Conservation (phyloP, 2,797 vertebrate genomes). For the Melanotaenia pygmaea region DNA sequence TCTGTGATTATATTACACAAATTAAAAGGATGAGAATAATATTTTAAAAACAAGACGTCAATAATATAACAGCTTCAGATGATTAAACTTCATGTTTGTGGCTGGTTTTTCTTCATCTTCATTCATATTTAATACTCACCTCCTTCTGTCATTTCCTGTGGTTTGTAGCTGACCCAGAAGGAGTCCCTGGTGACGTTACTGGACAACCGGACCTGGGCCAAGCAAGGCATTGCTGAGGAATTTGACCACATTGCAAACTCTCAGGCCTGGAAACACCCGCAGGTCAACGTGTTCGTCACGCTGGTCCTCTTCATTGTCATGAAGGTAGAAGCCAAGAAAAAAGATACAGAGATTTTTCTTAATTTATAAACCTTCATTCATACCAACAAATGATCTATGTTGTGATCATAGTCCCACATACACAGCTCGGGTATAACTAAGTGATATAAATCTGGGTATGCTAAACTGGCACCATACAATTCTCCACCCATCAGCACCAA, state of each 20-base stretch:
- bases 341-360: too few species aligned
- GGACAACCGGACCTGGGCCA: constrained; percentile 95
- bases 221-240: constrained; percentile 89
- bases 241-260: constrained; percentile 88
- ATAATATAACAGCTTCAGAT: not conserved
- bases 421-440: too few species aligned
- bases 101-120: too few species aligned
- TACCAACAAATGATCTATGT: too few species aligned
- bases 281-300: constrained; percentile 92
- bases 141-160: constrained; percentile 34
- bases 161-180: constrained; percentile 91
- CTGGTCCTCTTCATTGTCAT: constrained; percentile 95
- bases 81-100: too few species aligned
- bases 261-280: constrained; percentile 91
- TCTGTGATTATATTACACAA: too few species aligned
- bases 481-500: too few species aligned
- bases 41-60: not conserved
- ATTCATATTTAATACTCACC: too few species aligned
- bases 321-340: constrained; percentile 82
- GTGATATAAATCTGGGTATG: too few species aligned
- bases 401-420: too few species aligned
- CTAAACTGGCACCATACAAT: too few species aligned
- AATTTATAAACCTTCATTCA: too few species aligned
- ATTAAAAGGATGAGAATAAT: not conserved
- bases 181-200: constrained; percentile 93